A percentile compares a stretch with the other conserved stretches of the same genome.
Conservation (phyloP, 2,888 invertebrate genomes). For the Siphonodentalium dalli region DNA sequence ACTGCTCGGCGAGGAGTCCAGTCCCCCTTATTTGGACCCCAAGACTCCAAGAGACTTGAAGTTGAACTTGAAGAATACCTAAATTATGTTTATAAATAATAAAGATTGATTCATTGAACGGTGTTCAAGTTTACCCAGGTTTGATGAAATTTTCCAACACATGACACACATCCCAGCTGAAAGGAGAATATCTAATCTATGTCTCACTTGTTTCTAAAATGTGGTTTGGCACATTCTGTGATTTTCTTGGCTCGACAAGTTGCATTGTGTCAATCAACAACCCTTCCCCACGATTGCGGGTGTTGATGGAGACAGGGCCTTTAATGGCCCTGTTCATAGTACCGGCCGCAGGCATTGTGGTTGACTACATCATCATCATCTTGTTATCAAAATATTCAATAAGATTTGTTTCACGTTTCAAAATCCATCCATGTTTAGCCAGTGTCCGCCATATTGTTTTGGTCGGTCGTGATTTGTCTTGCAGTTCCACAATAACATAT, state of each 20-base stretch:
- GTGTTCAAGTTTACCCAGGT: too few relatives aligned
- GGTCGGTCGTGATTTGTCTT: not conserved
- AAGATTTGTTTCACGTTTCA: too few relatives aligned
- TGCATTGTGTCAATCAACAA: conserved; percentile 53
- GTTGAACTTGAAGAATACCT: not conserved
- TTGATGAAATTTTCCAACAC: not conserved
- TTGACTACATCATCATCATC: too few relatives aligned
- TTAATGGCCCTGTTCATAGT: conserved; percentile 29
- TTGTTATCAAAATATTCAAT: too few relatives aligned
- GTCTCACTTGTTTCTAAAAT: conserved; percentile 51
- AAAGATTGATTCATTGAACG: too few relatives aligned
- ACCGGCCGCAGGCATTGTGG: conserved; percentile 37
- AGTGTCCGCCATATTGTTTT: too few relatives aligned
- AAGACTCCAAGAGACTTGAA: too few relatives aligned
- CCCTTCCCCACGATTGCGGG: conserved; percentile 25
- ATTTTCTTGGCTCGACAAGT: conserved; percentile 53
- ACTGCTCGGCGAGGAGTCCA: too few relatives aligned
- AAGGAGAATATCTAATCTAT: not conserved
- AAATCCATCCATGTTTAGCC: too few relatives aligned
- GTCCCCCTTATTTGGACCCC: too few relatives aligned
- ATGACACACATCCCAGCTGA: not conserved
- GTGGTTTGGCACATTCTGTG: conserved; percentile 48
- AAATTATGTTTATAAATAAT: not conserved
- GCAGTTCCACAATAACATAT: not conserved
- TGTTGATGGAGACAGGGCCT: conserved; percentile 31